Evolutionary conservation across 2,888 invertebrate species (phyloP), one percentile per base, ranked within the genome.

Genomic region (Neoascia interrupta): DNA sequence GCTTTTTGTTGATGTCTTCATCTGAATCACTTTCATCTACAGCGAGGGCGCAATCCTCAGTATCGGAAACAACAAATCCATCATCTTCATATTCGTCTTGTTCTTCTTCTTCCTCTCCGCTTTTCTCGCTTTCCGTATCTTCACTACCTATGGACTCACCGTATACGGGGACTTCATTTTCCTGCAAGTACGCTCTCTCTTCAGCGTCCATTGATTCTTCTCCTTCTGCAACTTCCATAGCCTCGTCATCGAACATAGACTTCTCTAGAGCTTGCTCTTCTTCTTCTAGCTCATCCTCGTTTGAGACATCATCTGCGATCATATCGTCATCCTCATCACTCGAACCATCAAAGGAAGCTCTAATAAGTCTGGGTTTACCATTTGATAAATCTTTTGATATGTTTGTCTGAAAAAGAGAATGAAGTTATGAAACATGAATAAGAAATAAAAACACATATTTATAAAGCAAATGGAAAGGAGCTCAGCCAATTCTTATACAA

Each of bases 71-170:
- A 63, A 92, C 83, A 83, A 92, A 92, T 0, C 91, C 92, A 82
- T 89, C 91, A 82, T 90, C 90, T 0, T 89, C 86, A 63, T 90
- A 89, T 68, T 89, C 85, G 8, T 89, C 89, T 3, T 88, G 84
- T 4, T 90, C 84, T 8, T 66, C 87, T 74, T 90, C 90, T 70
- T 88, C 85, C 1, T 90, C 89, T n/a, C n/a, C n/a, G n/a, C n/a
- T n/a, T n/a, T n/a, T n/a, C n/a, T n/a, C n/a, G n/a, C n/a, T n/a
- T 18, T 86, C 83, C 5, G 83, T 83, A 13, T 84, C 84, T 39
- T 90, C 89, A 43, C 91, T 90, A 45, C 90, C 89, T 69, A 92
- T 84, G 1, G 91, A 91, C 85, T 91, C 91, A 1, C 91, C 91
- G 81, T 88, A 89, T 31, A 89, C 89, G 10, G 86, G 66, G 43